Conservation (phyloP, 2,888 invertebrate species). For the Dastarcus helophoroides region DNA sequence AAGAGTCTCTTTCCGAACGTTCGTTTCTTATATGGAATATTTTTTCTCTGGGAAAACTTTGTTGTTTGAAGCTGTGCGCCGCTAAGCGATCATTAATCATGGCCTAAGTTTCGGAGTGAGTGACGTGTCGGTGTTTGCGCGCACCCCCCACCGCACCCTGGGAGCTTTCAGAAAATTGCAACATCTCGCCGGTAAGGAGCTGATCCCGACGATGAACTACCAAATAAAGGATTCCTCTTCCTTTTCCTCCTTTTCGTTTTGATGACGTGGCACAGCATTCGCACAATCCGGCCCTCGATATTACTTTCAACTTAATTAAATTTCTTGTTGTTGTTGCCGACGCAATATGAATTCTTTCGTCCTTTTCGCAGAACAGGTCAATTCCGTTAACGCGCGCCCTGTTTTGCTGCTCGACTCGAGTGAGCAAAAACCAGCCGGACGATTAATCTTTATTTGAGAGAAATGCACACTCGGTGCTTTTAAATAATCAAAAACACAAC, state of each 20-base stretch:
- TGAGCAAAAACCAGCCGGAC: too few species aligned
- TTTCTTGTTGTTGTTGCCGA: conserved; percentile 15
- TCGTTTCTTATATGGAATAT: conserved; percentile 40
- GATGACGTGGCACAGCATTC: conserved; percentile 31
- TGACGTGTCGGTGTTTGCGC: conserved; percentile 37
- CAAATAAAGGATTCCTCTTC: conserved; percentile 25
- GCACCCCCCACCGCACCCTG: conserved; percentile 15
- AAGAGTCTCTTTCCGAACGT: conserved; percentile 37
- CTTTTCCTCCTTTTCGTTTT: too few species aligned
- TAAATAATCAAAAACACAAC: too few species aligned
- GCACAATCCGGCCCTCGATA: conserved; percentile 20
- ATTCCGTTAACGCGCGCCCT: too few species aligned
- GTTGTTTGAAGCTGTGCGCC: conserved; percentile 48
- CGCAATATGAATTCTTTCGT: too few species aligned
- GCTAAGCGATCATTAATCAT: conserved; percentile 47
- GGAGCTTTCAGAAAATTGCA: conserved; percentile 40
- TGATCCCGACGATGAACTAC: conserved; percentile 29
- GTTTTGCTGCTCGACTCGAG: too few species aligned
- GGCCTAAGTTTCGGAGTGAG: conserved; percentile 43
- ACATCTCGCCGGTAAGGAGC: conserved; percentile 33
- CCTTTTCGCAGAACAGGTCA: too few species aligned
- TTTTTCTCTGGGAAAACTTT: conserved; percentile 51
- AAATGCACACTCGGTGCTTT: too few species aligned
- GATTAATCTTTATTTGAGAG: too few species aligned
- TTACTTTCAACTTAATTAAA: conserved; percentile 34